These are phyloP conservation scores for Acrobasis repandana DNA, from an alignment of 2,888 invertebrate genomes.

Conservation along the genomic window DNA sequence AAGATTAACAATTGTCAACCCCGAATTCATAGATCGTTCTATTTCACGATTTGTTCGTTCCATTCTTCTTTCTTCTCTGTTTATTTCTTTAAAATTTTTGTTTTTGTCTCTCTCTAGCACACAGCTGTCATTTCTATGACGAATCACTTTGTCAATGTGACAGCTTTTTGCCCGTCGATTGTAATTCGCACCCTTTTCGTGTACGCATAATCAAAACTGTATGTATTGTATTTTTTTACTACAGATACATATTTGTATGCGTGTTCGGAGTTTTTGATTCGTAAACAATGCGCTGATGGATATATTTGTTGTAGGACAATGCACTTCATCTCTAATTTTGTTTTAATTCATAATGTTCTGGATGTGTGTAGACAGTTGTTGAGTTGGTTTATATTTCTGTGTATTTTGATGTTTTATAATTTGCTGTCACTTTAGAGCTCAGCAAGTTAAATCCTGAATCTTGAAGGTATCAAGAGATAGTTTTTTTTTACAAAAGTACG, in stretches of 20 bases:
- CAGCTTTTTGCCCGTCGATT: slow-evolving; percentile 67
- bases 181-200: slow-evolving; percentile 75
- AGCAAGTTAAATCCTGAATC: too few relatives aligned
- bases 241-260: slow-evolving; percentile 19
- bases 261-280: slow-evolving; percentile 31
- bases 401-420: background rate
- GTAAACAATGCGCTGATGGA: slow-evolving; percentile 28
- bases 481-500: too few relatives aligned
- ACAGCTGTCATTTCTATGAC: slow-evolving; percentile 78
- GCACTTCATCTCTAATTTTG: slow-evolving; percentile 12
- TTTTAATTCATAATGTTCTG: slow-evolving; percentile 10
- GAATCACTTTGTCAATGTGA: slow-evolving; percentile 80
- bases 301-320: slow-evolving; percentile 22
- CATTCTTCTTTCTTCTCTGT: slow-evolving; percentile 25
- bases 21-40: slow-evolving; percentile 27
- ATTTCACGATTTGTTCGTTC: slow-evolving; percentile 54
- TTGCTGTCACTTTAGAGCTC: background rate
- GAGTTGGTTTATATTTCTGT: background rate
- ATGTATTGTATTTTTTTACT: slow-evolving; percentile 13
- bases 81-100: slow-evolving; percentile 30
- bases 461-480: too few relatives aligned
- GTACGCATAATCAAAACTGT: slow-evolving; percentile 16
- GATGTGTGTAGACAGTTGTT: background rate
- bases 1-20: slow-evolving; percentile 25
- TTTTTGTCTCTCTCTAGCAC: slow-evolving; percentile 44